Evolutionary conservation across 2,888 invertebrate genomes (phyloP).

Genomic region (Drosophila limbata): DNA sequence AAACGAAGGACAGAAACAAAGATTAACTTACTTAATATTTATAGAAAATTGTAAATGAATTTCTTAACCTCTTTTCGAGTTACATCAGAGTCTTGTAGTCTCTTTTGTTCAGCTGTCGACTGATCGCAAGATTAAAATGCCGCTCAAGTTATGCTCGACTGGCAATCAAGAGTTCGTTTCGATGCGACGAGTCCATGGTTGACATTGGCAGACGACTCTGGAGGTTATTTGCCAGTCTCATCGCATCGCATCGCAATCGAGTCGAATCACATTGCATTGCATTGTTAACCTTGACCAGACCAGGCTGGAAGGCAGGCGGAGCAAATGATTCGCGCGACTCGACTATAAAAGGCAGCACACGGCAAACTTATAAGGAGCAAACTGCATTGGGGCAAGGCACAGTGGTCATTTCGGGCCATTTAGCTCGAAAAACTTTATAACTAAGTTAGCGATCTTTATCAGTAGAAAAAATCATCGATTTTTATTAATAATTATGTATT

Average conservation of each 20-base stretch:
- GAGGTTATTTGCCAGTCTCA: constrained; percentile 55
- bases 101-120: constrained; percentile 11
- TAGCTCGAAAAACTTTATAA: no score
- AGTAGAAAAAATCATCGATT: no score
- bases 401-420: no score
- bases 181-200: constrained; percentile 40
- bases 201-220: constrained; percentile 67
- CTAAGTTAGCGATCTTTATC: no score
- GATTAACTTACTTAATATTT: no score
- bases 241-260: constrained; percentile 32
- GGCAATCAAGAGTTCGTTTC: constrained; percentile 40
- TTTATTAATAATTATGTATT: no score
- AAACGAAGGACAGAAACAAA: neutral
- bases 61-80: constrained; percentile 5
- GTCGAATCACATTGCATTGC: constrained; percentile 17
- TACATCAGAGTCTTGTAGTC: constrained; percentile 14
- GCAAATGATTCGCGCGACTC: constrained; percentile 46
- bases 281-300: constrained; percentile 69
- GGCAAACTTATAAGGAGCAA: constrained; percentile 52
- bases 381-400: constrained; percentile 44
- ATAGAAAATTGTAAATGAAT: neutral
- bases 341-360: constrained; percentile 57
- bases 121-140: constrained; percentile 53
- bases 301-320: constrained; percentile 45
- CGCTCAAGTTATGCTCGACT: constrained; percentile 54